These are phyloP conservation scores for Xestia xanthographa DNA, from an alignment of 2,888 invertebrate species.

Conservation along the genomic window DNA sequence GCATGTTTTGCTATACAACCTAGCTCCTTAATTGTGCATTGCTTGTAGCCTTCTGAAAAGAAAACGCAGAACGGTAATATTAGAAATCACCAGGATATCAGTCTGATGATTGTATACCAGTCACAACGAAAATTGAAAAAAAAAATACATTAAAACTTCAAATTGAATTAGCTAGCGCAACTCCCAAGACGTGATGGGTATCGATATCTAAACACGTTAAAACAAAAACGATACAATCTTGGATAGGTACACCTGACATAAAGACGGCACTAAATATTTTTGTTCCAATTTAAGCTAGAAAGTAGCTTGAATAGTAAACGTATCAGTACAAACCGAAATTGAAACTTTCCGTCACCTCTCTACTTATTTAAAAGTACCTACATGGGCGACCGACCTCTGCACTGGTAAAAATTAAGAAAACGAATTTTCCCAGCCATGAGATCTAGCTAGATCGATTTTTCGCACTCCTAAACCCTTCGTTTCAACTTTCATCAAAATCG, in stretches of 20 bases:
- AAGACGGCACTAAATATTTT: not conserved
- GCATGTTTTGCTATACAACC: slow-evolving; percentile 90
- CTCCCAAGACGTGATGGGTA: not conserved
- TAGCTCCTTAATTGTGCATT: slow-evolving; percentile 91
- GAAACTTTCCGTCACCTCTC: not conserved
- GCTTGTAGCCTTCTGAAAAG: slow-evolving; percentile 87
- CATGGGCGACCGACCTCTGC: not conserved
- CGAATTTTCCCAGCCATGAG: not conserved
- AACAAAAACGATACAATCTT: not conserved
- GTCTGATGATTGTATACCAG: not conserved
- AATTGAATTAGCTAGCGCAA: not conserved
- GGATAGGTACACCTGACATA: not conserved
- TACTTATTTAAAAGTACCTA: not conserved
- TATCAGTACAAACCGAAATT: not conserved
- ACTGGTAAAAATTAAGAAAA: not conserved
- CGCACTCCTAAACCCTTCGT: not conserved
- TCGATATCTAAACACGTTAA: not conserved
- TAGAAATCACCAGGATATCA: not conserved
- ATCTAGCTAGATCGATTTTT: not conserved
- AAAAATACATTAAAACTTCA: not conserved
- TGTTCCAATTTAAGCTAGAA: not conserved
- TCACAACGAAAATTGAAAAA: not conserved
- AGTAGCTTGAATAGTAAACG: not conserved
- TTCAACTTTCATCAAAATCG: not conserved
- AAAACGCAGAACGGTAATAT: not conserved